Percentiles rank a stretch among this genome's conserved stretches.
phyloP scores from a whole-genome alignment of 1,140 invertebrate genomes.

The Caenorhabditis tropicalis region DNA sequence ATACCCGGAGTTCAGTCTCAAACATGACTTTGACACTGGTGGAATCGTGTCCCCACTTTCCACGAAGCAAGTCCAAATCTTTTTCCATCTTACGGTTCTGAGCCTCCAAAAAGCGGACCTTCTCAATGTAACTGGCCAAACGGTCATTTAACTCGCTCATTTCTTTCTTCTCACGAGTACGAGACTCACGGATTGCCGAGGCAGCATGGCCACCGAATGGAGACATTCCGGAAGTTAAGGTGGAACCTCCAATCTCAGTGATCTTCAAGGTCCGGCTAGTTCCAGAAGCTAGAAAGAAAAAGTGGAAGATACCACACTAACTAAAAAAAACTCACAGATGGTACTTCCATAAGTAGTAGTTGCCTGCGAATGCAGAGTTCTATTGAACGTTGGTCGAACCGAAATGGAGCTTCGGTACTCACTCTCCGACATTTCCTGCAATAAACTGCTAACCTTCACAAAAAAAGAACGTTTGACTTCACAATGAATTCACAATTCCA shows the following conservation, averaged over 20 bases:
- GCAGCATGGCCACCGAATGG: constrained; percentile 72
- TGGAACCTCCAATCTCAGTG: background rate
- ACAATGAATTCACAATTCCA: background rate
- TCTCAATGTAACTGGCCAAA: constrained; percentile 71
- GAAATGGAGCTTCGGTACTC: constrained; percentile 68
- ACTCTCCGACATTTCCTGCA: constrained; percentile 35
- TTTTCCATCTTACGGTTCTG: constrained; percentile 74
- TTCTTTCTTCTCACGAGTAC: constrained; percentile 72
- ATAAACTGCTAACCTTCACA: background rate
- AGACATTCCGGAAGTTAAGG: constrained; percentile 58
- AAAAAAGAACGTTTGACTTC: background rate
- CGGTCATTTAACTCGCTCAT: constrained; percentile 70
- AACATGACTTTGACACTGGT: constrained; percentile 74
- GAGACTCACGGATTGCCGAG: constrained; percentile 71
- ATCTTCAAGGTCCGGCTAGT: constrained; percentile 8
- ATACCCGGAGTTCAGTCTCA: constrained; percentile 73
- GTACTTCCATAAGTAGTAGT: constrained; percentile 26
- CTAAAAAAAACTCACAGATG: constrained; percentile 3
- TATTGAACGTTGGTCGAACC: constrained; percentile 65
- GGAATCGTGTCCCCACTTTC: constrained; percentile 74
- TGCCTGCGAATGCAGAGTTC: constrained; percentile 48
- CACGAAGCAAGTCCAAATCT: constrained; percentile 73
- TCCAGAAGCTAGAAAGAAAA: background rate
- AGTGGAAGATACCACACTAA: background rate
- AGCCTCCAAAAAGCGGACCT: constrained; percentile 74